Conservation (phyloP, 2,113 vertebrate species). For the Pedetes capensis region DNA sequence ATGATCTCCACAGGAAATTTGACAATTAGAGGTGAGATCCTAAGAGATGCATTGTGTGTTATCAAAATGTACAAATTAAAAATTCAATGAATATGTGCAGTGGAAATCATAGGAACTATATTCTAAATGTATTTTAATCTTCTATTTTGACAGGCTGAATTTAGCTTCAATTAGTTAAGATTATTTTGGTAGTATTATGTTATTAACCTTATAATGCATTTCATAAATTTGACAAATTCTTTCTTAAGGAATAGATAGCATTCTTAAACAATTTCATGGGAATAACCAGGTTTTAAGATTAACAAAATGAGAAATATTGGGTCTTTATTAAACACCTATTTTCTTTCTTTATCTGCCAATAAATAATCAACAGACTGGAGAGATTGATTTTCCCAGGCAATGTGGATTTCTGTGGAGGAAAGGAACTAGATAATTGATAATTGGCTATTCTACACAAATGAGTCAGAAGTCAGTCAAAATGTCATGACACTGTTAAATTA, state of each 20-base stretch:
- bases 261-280: not conserved
- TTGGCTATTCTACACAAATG: not conserved
- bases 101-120: not conserved
- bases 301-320: constrained; percentile 17
- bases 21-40: not conserved
- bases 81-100: not conserved
- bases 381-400: not conserved
- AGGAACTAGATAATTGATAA: not conserved
- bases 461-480: not conserved
- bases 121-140: not conserved
- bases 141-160: constrained; percentile 18
- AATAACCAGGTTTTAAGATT: not conserved
- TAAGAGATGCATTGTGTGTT: not conserved
- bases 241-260: not conserved
- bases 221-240: not conserved
- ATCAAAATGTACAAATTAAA: constrained; percentile 38
- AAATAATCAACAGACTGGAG: not conserved
- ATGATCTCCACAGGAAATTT: not conserved
- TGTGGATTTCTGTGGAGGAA: not conserved
- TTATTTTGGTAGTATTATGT: constrained; percentile 11
- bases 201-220: not conserved
- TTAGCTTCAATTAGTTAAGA: constrained; percentile 39
- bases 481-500: not conserved
- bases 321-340: not conserved
- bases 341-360: constrained; percentile 23